Percentiles rank a stretch among this genome's conserved stretches.
Conservation (phyloP, 1,140 invertebrate genomes). For the Aleiodes sp. region DNA sequence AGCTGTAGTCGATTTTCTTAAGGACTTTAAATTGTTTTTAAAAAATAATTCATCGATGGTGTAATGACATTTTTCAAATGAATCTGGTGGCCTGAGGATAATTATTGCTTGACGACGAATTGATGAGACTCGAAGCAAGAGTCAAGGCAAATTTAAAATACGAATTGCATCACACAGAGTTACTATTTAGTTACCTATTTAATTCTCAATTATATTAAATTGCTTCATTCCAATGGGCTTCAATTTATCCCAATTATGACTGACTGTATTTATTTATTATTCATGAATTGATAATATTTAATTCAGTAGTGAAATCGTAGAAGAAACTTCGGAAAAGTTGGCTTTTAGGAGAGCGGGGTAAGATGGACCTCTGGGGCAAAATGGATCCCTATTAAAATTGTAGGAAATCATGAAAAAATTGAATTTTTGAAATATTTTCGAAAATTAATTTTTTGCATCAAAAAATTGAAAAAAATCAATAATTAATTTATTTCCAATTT, state of each 20-base stretch:
- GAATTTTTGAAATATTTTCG: no score
- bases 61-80: background rate
- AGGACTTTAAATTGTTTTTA: conserved; percentile 26
- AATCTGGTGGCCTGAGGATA: conserved; percentile 8
- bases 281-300: background rate
- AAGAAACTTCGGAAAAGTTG: background rate
- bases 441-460: no score
- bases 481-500: no score
- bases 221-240: conserved; percentile 15
- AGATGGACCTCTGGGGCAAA: no score
- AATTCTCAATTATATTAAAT: background rate
- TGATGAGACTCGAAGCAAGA: no score
- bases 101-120: background rate
- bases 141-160: no score
- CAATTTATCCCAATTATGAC: background rate
- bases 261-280: conserved; percentile 15
- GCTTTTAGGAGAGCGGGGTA: no score
- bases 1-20: conserved; percentile 64
- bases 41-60: background rate
- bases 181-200: conserved; percentile 9
- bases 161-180: background rate
- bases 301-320: background rate
- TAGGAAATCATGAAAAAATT: no score
- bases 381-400: no score
- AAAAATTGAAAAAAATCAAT: no score